Evolutionary conservation across 1,140 invertebrate species (phyloP), one percentile per base, ranked within the genome.

Genomic region (Ooceraea biroi): DNA sequence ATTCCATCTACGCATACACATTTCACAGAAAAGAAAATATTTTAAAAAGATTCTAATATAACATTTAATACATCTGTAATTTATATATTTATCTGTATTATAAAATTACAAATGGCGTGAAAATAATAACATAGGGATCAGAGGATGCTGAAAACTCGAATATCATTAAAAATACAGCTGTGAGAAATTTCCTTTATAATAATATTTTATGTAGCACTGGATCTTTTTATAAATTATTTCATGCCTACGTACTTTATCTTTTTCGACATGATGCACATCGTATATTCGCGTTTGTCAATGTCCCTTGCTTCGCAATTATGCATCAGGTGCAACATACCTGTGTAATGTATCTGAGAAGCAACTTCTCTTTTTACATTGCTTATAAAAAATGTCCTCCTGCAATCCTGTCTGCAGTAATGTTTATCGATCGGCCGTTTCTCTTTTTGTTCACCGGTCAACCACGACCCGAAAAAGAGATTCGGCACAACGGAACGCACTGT

Each of bases 401-500:
- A 36, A 27, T 41, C 17, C 10, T 12, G 22, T 27, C 17, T 14
- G 52, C 25, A 27, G 71, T 57, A 44, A 78, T 63, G 36, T 68
- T 77, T 12, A 78, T 55, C 22, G 30, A 36, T 12, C 55, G 36
- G 36, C 44, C 7, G 61, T 69, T 63, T 63, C 41, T 76, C 58
- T 65, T 7, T 7, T 12, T n/a, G 50, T 10, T 17, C 11, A 14
- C 44, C 60, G 58, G 63, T 71, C 68, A 82, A 73, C 44, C 46
- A n/a, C 17, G 30, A 25, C 17, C 66, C 50, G 50, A 82, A 86
- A 90, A 89, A 82, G 71, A 71, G 71, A 71, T 68, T 77, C 60
- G 27, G 17, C 50, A 66, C 30, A 44, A 78, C 48, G 76, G 36
- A 27, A 46, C 65, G 66, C 73, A 78, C 90, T 87, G 77, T 58